Evolutionary conservation across 2,888 invertebrate species (phyloP), one percentile per base, ranked within the genome.

Genomic region (Thumatha senex): DNA sequence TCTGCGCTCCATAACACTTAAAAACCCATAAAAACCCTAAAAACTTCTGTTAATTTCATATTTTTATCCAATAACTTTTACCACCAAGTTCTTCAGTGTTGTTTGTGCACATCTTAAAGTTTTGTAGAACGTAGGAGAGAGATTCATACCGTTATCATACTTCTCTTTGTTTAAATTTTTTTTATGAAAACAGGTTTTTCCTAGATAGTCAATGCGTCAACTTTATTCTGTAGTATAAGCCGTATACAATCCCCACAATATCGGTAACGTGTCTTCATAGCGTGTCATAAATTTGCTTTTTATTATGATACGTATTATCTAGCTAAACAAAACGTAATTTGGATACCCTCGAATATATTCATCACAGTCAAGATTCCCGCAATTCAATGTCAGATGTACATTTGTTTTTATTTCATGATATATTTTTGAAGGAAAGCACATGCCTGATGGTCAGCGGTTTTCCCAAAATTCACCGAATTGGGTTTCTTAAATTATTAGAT

Each of bases 381-480:
- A 60, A 40, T 42, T 45, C 34, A 46, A 44, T 40, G 50, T 54
- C 34, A 12, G 30, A 33, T 51, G 59, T 53, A 52, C 54, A 62
- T 63, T 52, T 53, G 53, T 54, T 50, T 52, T 61, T 45, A 14
- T 59, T 56, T 39, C 52, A 54, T 46, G 47, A 56, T 50, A 57
- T 55, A 59, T 61, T 61, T 53, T 36, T 56, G 64, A 67, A 48
- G 39, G 44, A 54, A 63, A 54, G 60, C 63, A 63, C 46, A 67
- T 67, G 67, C 41, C 40, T 41, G 13, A 29, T 30, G 8, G 8
- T 36, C 33, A 45, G 46, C 9, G 52, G 57, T 63, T 67, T 52
- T 31, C 44, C 40, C 46, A 42, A 52, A 33, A 47, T 54, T 63
- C 67, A 46, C 48, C 14, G 63, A 56, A 63, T 50, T 53, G 41